Evolutionary conservation across 1,140 invertebrate genomes (phyloP), one percentile per base, ranked within the genome.

Genomic region (Drosophila bocqueti): DNA sequence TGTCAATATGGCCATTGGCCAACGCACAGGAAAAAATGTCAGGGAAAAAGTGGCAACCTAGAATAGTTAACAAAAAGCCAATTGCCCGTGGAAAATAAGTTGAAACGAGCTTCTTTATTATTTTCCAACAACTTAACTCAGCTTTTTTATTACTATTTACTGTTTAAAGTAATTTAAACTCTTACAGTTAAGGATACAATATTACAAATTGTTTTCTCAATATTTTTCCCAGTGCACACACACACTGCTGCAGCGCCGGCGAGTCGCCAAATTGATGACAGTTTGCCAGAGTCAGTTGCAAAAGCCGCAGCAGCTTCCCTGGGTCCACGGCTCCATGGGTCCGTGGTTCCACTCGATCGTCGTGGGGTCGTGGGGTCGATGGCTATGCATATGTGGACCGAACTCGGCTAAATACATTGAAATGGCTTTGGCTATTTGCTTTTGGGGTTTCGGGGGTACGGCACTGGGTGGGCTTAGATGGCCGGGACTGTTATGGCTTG

Each of bases 1-100:
- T 87, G 84, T 90, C 84, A 87, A 87, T 87, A 87, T 90, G 84
- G 84, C 84, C 85, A 87, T 87, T 84, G 84, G 85, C 85, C 85
- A 89, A 87, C 1, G 57, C 73, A 75, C 72, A 40, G 58, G 18
- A 15, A 47, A 46, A 46, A 65, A 38, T 15, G 18, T 0, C 1
- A 26, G 6, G 1, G 1, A 34, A 52, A 52, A 15, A 34, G 0
- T 11, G 13, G 2, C 1, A 6, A 8, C 2, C 26, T 29, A 7
- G 6, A 3, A 45, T 11, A 4, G 42, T 18, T 1, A 26, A 26
- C 5, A 47, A 2, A 13, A 46, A 46, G 0, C 31, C 9, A 31
- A 31, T 2, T 7, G 31, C 31, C 8, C 9, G 9, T 9, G 31
- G 31, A 34, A 34, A 34, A 34, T 4, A 11, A 0, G 4, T 34